Evolutionary conservation across 2,888 invertebrate species (phyloP).

Genomic region (Tethea ocularis): DNA sequence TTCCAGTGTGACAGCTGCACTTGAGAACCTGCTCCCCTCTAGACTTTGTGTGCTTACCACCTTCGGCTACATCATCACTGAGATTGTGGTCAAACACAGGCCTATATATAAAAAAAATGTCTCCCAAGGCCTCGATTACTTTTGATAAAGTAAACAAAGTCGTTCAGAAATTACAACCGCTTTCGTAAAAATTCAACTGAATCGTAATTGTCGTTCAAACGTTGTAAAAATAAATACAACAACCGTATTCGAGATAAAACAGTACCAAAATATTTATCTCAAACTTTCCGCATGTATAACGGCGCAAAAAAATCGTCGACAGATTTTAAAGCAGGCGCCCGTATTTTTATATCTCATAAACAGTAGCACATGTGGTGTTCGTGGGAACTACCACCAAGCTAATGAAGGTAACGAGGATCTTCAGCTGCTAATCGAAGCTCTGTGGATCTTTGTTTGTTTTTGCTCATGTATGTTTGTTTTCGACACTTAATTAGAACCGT

Average conservation of each 20-base stretch:
- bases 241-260: neutral
- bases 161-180: no score
- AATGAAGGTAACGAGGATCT: slow-evolving; percentile 68
- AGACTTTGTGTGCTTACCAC: no score
- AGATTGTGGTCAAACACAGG: no score
- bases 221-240: no score
- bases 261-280: slow-evolving; percentile 41
- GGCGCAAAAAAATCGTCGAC: slow-evolving; percentile 13
- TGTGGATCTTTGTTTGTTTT: slow-evolving; percentile 38
- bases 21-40: no score
- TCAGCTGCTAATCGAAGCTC: slow-evolving; percentile 66
- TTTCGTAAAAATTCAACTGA: no score
- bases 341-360: slow-evolving; percentile 47
- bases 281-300: slow-evolving; percentile 35
- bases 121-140: no score
- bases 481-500: slow-evolving; percentile 28
- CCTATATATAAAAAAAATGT: no score
- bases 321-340: slow-evolving; percentile 1
- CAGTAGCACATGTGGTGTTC: slow-evolving; percentile 68
- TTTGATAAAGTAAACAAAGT: no score
- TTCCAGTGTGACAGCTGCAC: no score
- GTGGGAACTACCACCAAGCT: slow-evolving; percentile 61
- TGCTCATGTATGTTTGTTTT: slow-evolving; percentile 31
- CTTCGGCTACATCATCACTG: no score
- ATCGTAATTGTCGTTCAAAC: neutral